phyloP scores from a whole-genome alignment of 2,113 vertebrate species.

The Calyptommatus sinebrachiatus region DNA sequence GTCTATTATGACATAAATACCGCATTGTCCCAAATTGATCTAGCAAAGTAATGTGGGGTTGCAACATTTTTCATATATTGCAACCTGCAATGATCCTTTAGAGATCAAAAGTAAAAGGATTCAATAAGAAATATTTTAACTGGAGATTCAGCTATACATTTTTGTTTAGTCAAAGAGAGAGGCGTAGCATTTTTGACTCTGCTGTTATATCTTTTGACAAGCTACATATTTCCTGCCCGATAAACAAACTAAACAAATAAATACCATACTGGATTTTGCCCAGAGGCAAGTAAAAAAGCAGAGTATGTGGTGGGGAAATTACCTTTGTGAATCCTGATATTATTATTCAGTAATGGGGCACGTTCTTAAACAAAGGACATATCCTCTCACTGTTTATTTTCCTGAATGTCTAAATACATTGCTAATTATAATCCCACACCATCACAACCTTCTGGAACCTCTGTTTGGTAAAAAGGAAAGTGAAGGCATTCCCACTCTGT shows the following conservation, averaged over 20 bases:
- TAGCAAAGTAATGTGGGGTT: background rate
- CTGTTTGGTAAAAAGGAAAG: background rate
- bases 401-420: background rate
- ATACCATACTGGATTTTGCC: background rate
- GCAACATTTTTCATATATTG: background rate
- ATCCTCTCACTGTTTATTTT: background rate
- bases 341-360: background rate
- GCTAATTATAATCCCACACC: background rate
- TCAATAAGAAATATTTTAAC: background rate
- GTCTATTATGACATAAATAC: too few species aligned
- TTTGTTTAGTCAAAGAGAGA: too few species aligned
- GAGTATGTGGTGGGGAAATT: background rate
- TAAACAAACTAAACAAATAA: background rate
- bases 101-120: background rate
- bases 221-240: background rate
- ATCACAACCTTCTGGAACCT: background rate
- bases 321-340: too few species aligned
- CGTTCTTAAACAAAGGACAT: background rate
- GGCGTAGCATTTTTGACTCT: background rate
- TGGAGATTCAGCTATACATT: background rate
- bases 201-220: background rate
- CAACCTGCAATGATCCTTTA: background rate
- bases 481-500: constrained; percentile 77
- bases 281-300: background rate
- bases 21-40: too few species aligned